Conservation (phyloP, 1,140 invertebrate genomes). For the Ostrea denselamellosa region DNA sequence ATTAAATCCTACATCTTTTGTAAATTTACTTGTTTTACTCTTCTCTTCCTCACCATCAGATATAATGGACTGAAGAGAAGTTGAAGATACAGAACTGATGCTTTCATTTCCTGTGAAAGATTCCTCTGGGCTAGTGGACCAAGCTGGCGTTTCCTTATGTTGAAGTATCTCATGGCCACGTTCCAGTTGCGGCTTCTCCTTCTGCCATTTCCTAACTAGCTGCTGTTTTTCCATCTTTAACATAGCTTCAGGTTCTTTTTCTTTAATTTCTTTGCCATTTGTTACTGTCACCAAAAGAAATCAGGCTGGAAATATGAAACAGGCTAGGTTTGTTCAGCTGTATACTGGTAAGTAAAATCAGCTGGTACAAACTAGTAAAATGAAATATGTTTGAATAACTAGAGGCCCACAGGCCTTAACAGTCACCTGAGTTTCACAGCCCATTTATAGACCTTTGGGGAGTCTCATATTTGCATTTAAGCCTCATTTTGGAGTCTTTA, state of each 20-base stretch:
- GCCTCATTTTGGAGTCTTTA: too few species aligned
- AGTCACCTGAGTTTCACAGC: too few species aligned
- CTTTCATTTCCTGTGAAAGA: background rate
- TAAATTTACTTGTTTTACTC: background rate
- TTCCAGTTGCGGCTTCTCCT: background rate
- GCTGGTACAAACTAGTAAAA: background rate
- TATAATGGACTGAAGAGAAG: conserved; percentile 17
- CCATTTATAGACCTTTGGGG: too few species aligned
- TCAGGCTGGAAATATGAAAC: conserved; percentile 35
- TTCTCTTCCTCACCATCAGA: conserved; percentile 16
- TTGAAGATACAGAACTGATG: background rate
- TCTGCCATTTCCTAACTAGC: background rate
- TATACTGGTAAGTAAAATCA: background rate
- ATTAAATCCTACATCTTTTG: background rate
- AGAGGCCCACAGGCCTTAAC: too few species aligned
- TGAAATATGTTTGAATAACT: too few species aligned
- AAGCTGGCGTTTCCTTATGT: background rate
- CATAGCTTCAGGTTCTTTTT: background rate
- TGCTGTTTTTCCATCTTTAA: background rate
- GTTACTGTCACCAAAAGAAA: conserved; percentile 37
- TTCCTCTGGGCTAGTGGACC: background rate
- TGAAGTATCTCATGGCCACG: background rate
- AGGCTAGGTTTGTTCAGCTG: conserved; percentile 16
- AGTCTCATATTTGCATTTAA: too few species aligned
- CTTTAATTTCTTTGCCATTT: background rate